Base-by-base conservation (phyloP, 2,113 vertebrate species). In the Alouatta palliata region DNA sequence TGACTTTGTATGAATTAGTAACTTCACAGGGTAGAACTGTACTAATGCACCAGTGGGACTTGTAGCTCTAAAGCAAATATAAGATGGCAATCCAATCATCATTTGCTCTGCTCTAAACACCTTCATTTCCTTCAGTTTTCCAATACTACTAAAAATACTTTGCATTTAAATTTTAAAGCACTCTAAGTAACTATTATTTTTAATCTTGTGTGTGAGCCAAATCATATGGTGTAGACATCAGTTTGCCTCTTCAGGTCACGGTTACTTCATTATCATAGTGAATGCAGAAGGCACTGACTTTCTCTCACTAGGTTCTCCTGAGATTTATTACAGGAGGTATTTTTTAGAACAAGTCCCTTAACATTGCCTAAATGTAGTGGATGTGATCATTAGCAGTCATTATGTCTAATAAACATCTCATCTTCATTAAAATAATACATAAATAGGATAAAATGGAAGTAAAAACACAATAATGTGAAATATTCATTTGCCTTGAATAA, bases 361-460 rank as follows among this genome's bases (percentile, higher is more conserved):
- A 98, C 98, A 99, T 99, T 99, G 98, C 98, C 98, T 99, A 98
- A 98, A 99, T 98, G 99, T 98, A 97, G 98, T 98, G 98, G 97
- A 98, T 98, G 98, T 97, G 94, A 98, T 99, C 98, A 98, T 99
- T 99, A 99, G 98, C 96, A 98, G 98, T 98, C 97, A 99, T 99
- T 99, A 98, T 98, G 98, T 97, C 98, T 98, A 98, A 99, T 99
- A 98, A 99, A 98, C 98, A 98, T 98, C 97, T 98, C 98, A 98
- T 98, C 97, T 97, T 98, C 96, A 98, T 98, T 98, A 98, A 98
- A 99, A 96, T 95, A 96, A 98, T 98, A 98, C 98, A 98, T 98
- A 98, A 98, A 98, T 97, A 90, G 96, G 92, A 97, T 97, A 95
- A 98, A 98, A 98, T 80, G 91, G 95, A 97, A 98, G 87, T 96